A percentile compares a stretch with the other conserved stretches of the same genome.
These are phyloP conservation scores for Lycorma delicatula DNA, from an alignment of 1,140 invertebrate genomes.

Conservation along the genomic window DNA sequence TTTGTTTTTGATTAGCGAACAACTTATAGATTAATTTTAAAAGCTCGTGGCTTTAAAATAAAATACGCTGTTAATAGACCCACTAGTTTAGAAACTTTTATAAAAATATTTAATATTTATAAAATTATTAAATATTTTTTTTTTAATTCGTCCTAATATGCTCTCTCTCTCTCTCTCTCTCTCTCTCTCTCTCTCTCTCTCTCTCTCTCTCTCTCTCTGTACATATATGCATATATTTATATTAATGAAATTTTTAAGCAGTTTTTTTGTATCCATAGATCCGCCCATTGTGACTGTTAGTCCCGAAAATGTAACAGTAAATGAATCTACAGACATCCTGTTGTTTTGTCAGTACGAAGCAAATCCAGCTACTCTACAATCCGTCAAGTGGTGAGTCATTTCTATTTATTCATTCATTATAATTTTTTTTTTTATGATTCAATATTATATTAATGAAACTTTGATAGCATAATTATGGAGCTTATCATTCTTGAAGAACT, in stretches of 20 bases:
- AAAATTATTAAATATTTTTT: no score
- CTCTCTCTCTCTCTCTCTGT: not conserved
- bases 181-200: conserved; percentile 5
- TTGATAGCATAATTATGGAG: no score
- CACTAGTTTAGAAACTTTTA: no score
- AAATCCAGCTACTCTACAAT: conserved; percentile 65
- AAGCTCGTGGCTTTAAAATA: no score
- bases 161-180: not conserved
- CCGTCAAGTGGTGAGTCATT: conserved; percentile 63
- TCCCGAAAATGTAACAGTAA: conserved; percentile 64
- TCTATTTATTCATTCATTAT: not conserved
- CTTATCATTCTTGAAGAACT: no score
- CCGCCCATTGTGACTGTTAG: conserved; percentile 66
- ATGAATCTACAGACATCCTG: conserved; percentile 63
- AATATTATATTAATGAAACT: no score
- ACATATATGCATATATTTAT: not conserved
- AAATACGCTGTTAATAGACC: no score
- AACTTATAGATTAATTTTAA: no score
- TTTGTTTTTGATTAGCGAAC: no score
- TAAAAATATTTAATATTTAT: no score
- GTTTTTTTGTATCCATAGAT: conserved; percentile 49
- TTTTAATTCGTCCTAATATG: not conserved
- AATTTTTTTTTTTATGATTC: not conserved
- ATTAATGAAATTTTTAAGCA: not conserved
- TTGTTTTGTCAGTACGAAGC: conserved; percentile 72